Conservation (phyloP, 92 coral and sea anemone genomes). For the Porites cylindrica region DNA sequence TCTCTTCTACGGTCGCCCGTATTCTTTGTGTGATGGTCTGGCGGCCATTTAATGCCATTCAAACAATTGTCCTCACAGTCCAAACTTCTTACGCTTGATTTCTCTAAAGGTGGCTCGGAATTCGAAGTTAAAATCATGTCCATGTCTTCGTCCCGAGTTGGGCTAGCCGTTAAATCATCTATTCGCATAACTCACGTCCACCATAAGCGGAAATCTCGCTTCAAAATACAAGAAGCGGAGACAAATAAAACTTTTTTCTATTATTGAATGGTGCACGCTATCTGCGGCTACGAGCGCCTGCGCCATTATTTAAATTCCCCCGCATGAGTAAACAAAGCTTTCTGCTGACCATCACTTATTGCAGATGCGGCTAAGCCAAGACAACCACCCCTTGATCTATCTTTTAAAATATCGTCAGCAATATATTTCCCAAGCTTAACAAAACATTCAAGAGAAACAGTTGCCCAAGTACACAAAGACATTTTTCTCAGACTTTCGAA, state of each 20-base stretch:
- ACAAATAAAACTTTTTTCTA: slow-evolving; percentile 79
- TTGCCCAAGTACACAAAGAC: too few species aligned
- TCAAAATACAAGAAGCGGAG: slow-evolving; percentile 60
- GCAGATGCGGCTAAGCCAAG: not conserved
- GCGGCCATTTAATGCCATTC: slow-evolving; percentile 99
- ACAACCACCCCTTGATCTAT: too few species aligned
- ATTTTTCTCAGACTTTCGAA: too few species aligned
- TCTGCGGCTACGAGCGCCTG: slow-evolving; percentile 89
- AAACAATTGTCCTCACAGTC: slow-evolving; percentile 94
- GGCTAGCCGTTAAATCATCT: slow-evolving; percentile 76
- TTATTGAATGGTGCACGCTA: slow-evolving; percentile 98
- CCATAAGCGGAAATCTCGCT: slow-evolving; percentile 74
- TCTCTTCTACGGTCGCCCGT: slow-evolving; percentile 63
- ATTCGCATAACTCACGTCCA: slow-evolving; percentile 71
- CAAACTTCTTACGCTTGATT: slow-evolving; percentile 80
- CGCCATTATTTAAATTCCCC: slow-evolving; percentile 99
- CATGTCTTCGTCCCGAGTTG: slow-evolving; percentile 75
- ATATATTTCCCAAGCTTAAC: too few species aligned
- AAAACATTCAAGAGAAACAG: too few species aligned
- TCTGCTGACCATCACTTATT: slow-evolving; percentile 57
- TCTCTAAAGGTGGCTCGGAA: slow-evolving; percentile 63
- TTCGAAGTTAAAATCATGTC: slow-evolving; percentile 65
- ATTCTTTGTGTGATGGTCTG: slow-evolving; percentile 91
- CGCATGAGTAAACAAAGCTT: slow-evolving; percentile 78
- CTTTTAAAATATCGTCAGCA: too few species aligned